These are phyloP conservation scores for Mastomys natalensis DNA, from an alignment of 2,113 vertebrate species.

Conservation along the genomic window DNA sequence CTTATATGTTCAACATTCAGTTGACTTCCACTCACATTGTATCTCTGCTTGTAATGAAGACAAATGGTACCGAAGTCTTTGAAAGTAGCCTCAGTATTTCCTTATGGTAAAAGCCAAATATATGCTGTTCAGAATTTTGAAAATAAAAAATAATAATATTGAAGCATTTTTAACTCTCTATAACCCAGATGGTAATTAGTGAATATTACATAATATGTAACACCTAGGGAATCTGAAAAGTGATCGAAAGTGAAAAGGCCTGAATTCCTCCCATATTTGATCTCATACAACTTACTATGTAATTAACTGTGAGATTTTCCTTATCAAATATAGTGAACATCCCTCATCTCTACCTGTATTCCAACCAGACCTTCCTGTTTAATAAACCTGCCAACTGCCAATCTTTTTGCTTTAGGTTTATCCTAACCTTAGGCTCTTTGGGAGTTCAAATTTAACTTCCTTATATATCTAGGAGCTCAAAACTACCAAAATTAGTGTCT, in stretches of 20 bases:
- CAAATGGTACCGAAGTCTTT: constrained; percentile 45
- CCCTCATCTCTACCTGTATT: too few relatives aligned
- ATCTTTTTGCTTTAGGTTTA: not conserved
- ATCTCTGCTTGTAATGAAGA: constrained; percentile 54
- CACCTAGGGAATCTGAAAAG: not conserved
- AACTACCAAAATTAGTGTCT: not conserved
- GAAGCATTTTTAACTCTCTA: not conserved
- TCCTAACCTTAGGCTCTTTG: not conserved
- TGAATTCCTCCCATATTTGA: not conserved
- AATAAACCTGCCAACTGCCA: not conserved
- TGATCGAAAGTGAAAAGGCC: not conserved
- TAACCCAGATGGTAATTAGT: not conserved
- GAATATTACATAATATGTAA: not conserved
- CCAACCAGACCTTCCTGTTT: not conserved
- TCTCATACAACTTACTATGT: not conserved
- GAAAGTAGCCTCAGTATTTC: constrained; percentile 23
- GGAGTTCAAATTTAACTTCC: not conserved
- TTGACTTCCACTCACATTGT: constrained; percentile 37
- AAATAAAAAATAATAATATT: constrained; percentile 38
- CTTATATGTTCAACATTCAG: constrained; percentile 19
- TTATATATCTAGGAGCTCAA: not conserved
- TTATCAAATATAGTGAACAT: not conserved
- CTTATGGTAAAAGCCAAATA: constrained; percentile 41
- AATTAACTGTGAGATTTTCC: not conserved
- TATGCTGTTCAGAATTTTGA: not conserved